Conservation (phyloP, 2,888 invertebrate species). For the Erebia aethiops region DNA sequence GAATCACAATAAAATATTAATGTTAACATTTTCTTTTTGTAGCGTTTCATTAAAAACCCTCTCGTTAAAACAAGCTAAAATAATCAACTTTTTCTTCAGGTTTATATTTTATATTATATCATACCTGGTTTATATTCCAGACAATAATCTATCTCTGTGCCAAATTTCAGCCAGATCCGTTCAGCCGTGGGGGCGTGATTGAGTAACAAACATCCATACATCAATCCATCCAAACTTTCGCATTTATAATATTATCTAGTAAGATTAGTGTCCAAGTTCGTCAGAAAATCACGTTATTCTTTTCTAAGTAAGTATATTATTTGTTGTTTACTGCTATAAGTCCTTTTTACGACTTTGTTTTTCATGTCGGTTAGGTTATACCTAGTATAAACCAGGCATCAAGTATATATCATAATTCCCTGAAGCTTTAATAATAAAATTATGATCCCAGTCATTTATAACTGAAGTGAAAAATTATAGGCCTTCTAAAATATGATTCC, state of each 20-base stretch:
- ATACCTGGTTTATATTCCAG: no score
- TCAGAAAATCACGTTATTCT: no score
- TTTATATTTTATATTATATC: no score
- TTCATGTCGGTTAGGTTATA: background rate
- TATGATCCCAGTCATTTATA: background rate
- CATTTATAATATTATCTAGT: no score
- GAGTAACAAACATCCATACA: no score
- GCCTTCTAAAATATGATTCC: background rate
- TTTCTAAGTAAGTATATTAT: background rate
- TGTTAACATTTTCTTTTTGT: background rate
- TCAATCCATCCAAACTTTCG: no score
- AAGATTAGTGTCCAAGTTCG: no score
- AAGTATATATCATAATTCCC: background rate
- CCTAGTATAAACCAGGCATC: background rate
- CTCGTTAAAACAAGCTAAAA: no score
- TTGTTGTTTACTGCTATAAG: background rate
- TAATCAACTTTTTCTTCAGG: no score
- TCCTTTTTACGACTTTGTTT: slow-evolving; percentile 1
- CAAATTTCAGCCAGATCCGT: no score
- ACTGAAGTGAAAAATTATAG: background rate
- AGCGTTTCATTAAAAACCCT: background rate
- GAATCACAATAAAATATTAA: background rate
- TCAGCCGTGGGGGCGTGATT: no score
- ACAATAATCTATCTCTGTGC: no score
- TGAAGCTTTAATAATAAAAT: background rate